phyloP scores from a whole-genome alignment of 2,113 vertebrate genomes.

The Oryzias javanicus region DNA sequence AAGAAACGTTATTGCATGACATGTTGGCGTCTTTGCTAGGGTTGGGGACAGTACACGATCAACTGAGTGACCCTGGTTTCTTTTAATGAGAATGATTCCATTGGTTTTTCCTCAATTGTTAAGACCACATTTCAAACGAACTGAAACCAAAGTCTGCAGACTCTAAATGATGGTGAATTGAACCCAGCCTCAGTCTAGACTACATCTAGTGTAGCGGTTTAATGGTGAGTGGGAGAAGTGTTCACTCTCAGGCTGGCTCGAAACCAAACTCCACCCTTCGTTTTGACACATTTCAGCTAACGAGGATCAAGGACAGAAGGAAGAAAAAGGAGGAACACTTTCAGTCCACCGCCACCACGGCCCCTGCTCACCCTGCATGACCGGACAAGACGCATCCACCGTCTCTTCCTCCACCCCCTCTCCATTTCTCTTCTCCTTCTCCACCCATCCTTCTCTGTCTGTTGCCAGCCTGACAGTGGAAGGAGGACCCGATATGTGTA shows the following conservation, averaged over 20 bases:
- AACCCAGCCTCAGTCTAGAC: conserved; percentile 53
- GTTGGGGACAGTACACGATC: conserved; percentile 48
- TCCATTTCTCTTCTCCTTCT: conserved; percentile 56
- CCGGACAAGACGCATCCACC: conserved; percentile 56
- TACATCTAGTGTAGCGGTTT: conserved; percentile 54
- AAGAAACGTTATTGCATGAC: conserved; percentile 54
- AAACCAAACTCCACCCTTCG: conserved; percentile 99
- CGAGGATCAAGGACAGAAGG: conserved; percentile 86
- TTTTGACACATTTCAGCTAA: conserved; percentile 99
- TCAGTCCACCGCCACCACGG: conserved; percentile 75
- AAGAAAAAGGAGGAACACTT: conserved; percentile 76
- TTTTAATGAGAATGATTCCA: neutral
- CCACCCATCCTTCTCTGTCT: conserved; percentile 77
- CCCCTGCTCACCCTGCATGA: conserved; percentile 74
- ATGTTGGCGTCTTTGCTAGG: conserved; percentile 45
- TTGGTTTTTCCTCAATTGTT: neutral
- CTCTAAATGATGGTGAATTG: conserved; percentile 45
- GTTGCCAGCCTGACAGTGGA: conserved; percentile 78
- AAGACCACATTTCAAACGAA: neutral
- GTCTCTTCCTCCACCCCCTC: conserved; percentile 40
- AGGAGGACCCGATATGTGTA: conserved; percentile 84
- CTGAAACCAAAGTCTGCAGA: neutral
- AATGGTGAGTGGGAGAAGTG: conserved; percentile 67
- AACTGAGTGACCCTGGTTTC: conserved; percentile 6
- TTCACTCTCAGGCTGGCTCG: conserved; percentile 78